Base-by-base conservation (phyloP, 2,113 vertebrate species). In the Scolopax mira region DNA sequence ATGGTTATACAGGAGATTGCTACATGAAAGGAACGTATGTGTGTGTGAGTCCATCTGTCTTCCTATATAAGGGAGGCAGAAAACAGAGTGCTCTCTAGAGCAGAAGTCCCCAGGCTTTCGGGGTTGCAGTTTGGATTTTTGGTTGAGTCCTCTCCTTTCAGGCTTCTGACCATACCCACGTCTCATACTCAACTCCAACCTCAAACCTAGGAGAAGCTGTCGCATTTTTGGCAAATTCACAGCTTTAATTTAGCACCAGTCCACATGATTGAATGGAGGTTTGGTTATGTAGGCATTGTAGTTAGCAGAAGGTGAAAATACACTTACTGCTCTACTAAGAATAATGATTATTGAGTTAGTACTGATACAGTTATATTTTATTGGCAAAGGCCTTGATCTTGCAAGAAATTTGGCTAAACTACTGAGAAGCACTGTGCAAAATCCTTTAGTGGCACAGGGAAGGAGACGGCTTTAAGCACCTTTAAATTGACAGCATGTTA, bases 31-130 rank as follows among this genome's bases (percentile, higher is more conserved):
- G 28, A 67, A 35, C 1, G 0, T 35, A 1, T 55, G 6, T n/a
- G 9, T 42, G 17, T 39, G 8, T 41, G 31, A 51, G 33, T 79
- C 15, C 18, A 5, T 48, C 49, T 79, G 54, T 74, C n/a, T 74
- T 61, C 25, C 39, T 13, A 0, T 18, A 5, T 18, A 33, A 62
- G 11, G 11, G 23, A 78, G 69, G 31, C 39, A 58, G 51, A 89
- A 88, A 42, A 5, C 2, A 0, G 12, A 44, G 25, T 22, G 9
- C 1, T 3, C 5, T 81, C 0, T 22, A 33, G 18, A 37, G n/a
- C 37, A 49, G 35, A 78, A 74, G 22, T 73, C 48, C 18, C 35
- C 35, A 48, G 44, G 24, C n/a, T 73, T 60, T 72, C 70, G 37
- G 28, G 31, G 11, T 14, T 85, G 28, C 48, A 46, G 23, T 64